A percentile compares a stretch with the other conserved stretches of the same genome.
Evolutionary conservation across 2,888 invertebrate species (phyloP).

Genomic region (Heliothis peltigera): DNA sequence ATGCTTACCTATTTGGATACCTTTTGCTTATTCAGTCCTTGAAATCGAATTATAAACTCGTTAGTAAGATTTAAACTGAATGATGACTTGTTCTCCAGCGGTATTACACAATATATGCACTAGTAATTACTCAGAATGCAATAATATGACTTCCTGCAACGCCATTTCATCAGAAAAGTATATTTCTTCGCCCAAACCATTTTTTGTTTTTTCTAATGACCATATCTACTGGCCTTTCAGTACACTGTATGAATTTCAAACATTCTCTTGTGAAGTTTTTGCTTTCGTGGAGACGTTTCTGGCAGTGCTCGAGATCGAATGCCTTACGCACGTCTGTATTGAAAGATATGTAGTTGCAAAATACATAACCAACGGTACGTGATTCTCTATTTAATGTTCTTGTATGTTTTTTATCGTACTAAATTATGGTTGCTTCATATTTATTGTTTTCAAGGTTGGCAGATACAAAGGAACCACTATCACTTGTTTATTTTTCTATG

Average conservation of each 20-base stretch:
- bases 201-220: constrained; percentile 16
- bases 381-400: constrained; percentile 24
- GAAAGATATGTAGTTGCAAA: constrained; percentile 85
- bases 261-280: constrained; percentile 74
- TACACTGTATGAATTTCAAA: constrained; percentile 70
- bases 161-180: neutral
- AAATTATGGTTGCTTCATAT: constrained; percentile 25
- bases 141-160: neutral
- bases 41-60: neutral
- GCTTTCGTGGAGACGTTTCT: constrained; percentile 84
- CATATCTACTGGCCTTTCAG: constrained; percentile 58
- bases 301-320: constrained; percentile 84
- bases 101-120: neutral
- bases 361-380: constrained; percentile 80
- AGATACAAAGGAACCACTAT: constrained; percentile 75
- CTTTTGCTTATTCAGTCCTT: constrained; percentile 32
- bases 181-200: neutral
- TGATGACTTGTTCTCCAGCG: constrained; percentile 1
- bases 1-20: constrained; percentile 14
- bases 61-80: constrained; percentile 10
- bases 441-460: constrained; percentile 76
- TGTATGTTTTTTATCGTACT: constrained; percentile 20
- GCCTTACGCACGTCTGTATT: constrained; percentile 83
- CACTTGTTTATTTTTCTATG: constrained; percentile 74
- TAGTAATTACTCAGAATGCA: neutral